phyloP scores from a whole-genome alignment of 2,113 vertebrate species.

The Pongo pygmaeus region DNA sequence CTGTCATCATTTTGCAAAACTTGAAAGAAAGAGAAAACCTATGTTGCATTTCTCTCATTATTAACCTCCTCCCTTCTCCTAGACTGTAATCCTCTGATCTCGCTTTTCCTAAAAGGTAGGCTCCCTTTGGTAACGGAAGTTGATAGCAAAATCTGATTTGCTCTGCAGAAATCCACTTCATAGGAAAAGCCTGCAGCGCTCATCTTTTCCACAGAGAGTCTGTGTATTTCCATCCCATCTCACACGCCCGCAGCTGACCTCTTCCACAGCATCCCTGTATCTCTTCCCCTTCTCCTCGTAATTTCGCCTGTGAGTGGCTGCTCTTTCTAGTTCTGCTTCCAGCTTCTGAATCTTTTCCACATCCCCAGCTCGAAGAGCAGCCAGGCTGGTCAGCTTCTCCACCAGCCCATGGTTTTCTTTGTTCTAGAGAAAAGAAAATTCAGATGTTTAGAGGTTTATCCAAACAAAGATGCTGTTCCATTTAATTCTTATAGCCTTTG shows the following conservation, averaged over 20 bases:
- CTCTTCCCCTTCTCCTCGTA: conserved; percentile 88
- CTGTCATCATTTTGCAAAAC: not conserved
- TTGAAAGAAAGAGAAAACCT: not conserved
- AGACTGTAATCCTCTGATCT: not conserved
- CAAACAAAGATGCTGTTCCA: not conserved
- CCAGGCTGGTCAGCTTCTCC: conserved; percentile 91
- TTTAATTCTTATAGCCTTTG: not conserved
- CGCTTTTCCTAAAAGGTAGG: not conserved
- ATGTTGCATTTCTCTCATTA: not conserved
- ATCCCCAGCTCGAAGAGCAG: conserved; percentile 84
- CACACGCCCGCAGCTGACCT: conserved; percentile 81
- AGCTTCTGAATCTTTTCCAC: conserved; percentile 89
- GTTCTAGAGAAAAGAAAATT: conserved; percentile 82
- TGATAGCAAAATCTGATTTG: not conserved
- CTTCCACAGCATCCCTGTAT: conserved; percentile 83
- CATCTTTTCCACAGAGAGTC: fast-evolving
- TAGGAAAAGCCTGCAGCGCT: fast-evolving
- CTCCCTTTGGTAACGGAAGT: not conserved
- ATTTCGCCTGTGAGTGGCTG: conserved; percentile 81
- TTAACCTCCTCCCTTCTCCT: not conserved
- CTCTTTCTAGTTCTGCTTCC: conserved; percentile 90
- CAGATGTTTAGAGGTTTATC: not conserved
- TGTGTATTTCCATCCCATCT: fast-evolving
- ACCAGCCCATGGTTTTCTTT: conserved; percentile 93
- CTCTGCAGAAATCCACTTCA: not conserved